Percentiles rank a stretch among this genome's conserved stretches.
These are phyloP conservation scores for Cyprinodon variegatus DNA, from an alignment of 2,113 vertebrate species.

Conservation along the genomic window DNA sequence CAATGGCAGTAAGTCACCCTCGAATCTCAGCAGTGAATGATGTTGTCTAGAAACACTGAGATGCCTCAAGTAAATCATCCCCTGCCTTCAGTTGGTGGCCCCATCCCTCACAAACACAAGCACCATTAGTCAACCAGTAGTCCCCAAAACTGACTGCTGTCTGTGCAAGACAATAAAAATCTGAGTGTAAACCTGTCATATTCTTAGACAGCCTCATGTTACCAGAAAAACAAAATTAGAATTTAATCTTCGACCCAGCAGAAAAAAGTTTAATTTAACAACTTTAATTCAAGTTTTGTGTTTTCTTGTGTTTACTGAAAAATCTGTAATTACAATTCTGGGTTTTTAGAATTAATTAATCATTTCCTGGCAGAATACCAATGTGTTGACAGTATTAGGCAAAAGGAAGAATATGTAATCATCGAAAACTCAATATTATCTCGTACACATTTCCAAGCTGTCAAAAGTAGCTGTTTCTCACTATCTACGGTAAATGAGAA, in stretches of 20 bases:
- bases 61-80: slow-evolving; percentile 8
- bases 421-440: slow-evolving; percentile 27
- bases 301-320: slow-evolving; percentile 6
- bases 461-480: not conserved
- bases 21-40: slow-evolving; percentile 33
- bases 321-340: slow-evolving; percentile 12
- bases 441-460: slow-evolving; percentile 9
- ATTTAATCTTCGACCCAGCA: not conserved
- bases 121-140: slow-evolving; percentile 15
- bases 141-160: not conserved
- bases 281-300: not conserved
- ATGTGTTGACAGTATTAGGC: slow-evolving; percentile 17
- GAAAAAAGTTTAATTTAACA: slow-evolving; percentile 1
- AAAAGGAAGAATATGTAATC: slow-evolving; percentile 38
- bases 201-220: slow-evolving; percentile 2
- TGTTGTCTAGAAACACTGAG: slow-evolving; percentile 24
- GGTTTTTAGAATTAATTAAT: slow-evolving; percentile 28
- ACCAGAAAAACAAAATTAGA: not conserved
- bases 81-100: not conserved
- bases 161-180: not conserved
- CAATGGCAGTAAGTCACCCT: slow-evolving; percentile 1
- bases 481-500: slow-evolving; percentile 6
- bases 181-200: not conserved
- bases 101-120: slow-evolving; percentile 1
- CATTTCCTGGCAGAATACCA: slow-evolving; percentile 35